phyloP scores from a whole-genome alignment of 1,140 invertebrate species.

The Drosophila paulistorum region DNA sequence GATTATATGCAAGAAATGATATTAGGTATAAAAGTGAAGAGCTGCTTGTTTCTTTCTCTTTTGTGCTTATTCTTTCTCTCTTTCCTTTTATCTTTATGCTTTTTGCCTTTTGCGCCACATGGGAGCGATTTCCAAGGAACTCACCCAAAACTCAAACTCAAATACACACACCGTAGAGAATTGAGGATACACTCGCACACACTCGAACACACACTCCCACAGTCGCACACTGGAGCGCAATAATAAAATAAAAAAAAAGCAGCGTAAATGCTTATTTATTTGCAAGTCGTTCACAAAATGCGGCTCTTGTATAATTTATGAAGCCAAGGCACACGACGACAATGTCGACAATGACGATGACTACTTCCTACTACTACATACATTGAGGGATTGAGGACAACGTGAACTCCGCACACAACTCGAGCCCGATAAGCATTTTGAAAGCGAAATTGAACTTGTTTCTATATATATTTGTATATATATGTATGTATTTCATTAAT shows the following conservation, averaged over 20 bases:
- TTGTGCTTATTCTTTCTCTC: constrained; percentile 15
- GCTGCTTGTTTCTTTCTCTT: constrained; percentile 23
- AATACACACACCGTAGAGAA: too few species aligned
- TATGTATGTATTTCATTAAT: constrained; percentile 20
- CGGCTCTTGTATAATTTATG: constrained; percentile 77
- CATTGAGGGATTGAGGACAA: constrained; percentile 22
- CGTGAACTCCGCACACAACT: constrained; percentile 20
- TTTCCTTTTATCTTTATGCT: constrained; percentile 51
- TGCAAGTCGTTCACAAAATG: constrained; percentile 77
- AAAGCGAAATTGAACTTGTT: constrained; percentile 71
- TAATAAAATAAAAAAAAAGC: constrained; percentile 52
- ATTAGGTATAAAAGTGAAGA: constrained; percentile 38
- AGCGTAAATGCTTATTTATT: constrained; percentile 81
- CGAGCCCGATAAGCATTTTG: constrained; percentile 55
- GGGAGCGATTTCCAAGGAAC: constrained; percentile 72
- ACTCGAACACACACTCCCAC: constrained; percentile 19
- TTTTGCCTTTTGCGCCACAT: constrained; percentile 60
- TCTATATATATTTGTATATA: constrained; percentile 13
- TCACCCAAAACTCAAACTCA: background rate
- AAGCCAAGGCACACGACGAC: constrained; percentile 71
- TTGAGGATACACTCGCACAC: constrained; percentile 11
- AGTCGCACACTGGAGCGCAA: constrained; percentile 54
- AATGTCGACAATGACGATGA: constrained; percentile 8
- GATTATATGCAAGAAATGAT: constrained; percentile 64
- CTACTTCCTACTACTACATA: too few species aligned